These are phyloP conservation scores for Hydraecia micacea DNA, from an alignment of 2,888 invertebrate species.

Conservation along the genomic window DNA sequence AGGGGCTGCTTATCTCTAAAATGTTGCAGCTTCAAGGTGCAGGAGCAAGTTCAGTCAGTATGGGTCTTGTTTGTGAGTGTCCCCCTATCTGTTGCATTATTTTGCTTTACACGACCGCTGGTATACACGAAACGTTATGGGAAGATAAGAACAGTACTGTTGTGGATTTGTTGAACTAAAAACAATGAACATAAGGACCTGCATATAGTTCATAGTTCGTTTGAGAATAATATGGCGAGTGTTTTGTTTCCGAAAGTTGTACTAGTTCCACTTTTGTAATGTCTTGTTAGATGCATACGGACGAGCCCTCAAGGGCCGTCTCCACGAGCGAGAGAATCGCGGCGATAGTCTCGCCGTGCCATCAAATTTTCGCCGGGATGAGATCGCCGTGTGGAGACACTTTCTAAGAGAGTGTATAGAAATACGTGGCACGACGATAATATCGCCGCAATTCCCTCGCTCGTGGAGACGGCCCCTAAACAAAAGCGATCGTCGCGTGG, in stretches of 20 bases:
- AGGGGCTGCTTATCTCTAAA: constrained; percentile 3
- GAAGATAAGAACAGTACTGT: constrained; percentile 9
- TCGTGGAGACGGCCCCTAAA: no score
- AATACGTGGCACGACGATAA: no score
- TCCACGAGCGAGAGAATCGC: no score
- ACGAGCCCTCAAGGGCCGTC: no score
- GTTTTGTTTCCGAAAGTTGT: no score
- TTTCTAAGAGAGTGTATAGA: no score
- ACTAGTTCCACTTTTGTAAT: not conserved
- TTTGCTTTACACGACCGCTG: not conserved
- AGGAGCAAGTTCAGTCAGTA: not conserved
- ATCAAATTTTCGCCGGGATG: no score
- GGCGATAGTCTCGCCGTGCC: no score
- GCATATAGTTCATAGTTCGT: not conserved
- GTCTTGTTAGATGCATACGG: not conserved
- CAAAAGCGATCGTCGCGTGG: no score
- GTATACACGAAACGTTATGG: not conserved
- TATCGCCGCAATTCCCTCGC: no score
- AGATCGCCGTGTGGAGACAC: no score
- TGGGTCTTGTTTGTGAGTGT: not conserved
- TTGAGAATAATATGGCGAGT: not conserved
- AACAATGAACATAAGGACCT: not conserved
- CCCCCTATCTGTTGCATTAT: constrained; percentile 7
- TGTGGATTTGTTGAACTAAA: not conserved
- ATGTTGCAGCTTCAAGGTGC: not conserved